phyloP scores from a whole-genome alignment of 2,888 invertebrate genomes.

The Phyllotreta striolata region DNA sequence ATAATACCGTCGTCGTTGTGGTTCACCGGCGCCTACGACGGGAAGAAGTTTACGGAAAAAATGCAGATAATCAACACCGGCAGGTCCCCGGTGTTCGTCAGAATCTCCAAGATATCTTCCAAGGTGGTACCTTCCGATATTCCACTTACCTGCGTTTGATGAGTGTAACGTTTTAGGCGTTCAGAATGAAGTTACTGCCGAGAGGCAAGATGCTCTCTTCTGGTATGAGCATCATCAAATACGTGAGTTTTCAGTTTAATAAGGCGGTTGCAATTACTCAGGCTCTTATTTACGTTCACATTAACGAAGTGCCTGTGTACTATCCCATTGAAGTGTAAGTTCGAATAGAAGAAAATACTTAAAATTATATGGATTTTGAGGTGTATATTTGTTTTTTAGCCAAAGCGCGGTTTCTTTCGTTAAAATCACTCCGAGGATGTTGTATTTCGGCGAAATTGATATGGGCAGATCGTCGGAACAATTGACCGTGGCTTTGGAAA shows the following conservation, averaged over 20 bases:
- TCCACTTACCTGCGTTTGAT: no score
- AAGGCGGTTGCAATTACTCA: slow-evolving; percentile 50
- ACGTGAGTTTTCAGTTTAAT: slow-evolving; percentile 55
- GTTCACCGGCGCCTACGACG: slow-evolving; percentile 61
- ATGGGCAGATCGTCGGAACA: slow-evolving; percentile 57
- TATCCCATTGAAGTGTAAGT: slow-evolving; percentile 56
- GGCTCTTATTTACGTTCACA: slow-evolving; percentile 55
- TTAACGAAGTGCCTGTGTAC: slow-evolving; percentile 53
- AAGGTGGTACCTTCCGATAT: slow-evolving; percentile 48
- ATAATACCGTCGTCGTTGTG: slow-evolving; percentile 57
- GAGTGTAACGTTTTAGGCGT: slow-evolving; percentile 51
- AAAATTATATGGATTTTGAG: not conserved
- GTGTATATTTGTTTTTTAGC: slow-evolving; percentile 30
- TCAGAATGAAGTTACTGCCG: slow-evolving; percentile 52
- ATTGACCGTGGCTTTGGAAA: slow-evolving; percentile 56
- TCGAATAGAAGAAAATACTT: not conserved
- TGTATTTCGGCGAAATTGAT: slow-evolving; percentile 62
- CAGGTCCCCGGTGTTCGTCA: slow-evolving; percentile 52
- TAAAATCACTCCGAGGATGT: slow-evolving; percentile 41
- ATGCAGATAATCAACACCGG: slow-evolving; percentile 59
- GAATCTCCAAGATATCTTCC: slow-evolving; percentile 57
- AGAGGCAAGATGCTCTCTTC: slow-evolving; percentile 52
- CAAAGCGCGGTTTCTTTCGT: slow-evolving; percentile 49
- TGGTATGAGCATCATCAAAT: slow-evolving; percentile 57
- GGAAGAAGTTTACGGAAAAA: slow-evolving; percentile 53